Base-by-base conservation (phyloP, 2,888 invertebrate species). In the Idaea aversata region DNA sequence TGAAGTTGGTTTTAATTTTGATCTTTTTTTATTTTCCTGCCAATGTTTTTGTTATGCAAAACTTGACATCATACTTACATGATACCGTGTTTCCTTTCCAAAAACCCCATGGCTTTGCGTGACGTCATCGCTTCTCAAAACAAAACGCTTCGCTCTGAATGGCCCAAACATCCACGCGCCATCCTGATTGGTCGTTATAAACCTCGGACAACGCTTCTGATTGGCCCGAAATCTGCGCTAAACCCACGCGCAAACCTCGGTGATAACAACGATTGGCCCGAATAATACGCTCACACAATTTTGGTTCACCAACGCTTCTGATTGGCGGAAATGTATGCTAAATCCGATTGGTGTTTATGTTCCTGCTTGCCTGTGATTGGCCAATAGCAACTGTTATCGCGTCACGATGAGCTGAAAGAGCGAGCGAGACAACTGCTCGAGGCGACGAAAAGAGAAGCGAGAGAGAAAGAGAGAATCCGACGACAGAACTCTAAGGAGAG, bases 391-490 rank as follows among this genome's bases (percentile, higher is more conserved):
- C 92, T 96, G 84, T 92, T 96, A 81, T 96, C 96, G 75, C 95
- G 97, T 65, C 97, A 97, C 83, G 96, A 97, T 77, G 97, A 97
- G 90, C 93, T 98, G 77, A 95, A 97, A 86, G 97, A 97, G 93
- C 93, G 96, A 89, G 97, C 97, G 75, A 95, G 96, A 85, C 95
- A 96, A 85, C 94, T 98, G 85, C 93, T 98, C 75, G 97, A 97
- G 81, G 96, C 97, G 76, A 96, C 97, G 16, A 95, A 96, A 85
- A 90, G 94, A 64, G 96, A 96, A 75, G 94, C 95, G 77, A 90
- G 92, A 65, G 93, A 92, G 70, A 92, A 89, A 75, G 91, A 88
- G 63, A 88, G 79, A 74, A 83, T 73, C 59, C 84, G 79, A 73
- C 70, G 83, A 47, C 89, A 88, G 75, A 86, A 73, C 63, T 83